Evolutionary conservation across 1,140 invertebrate species (phyloP).

Genomic region (Globodera ellingtonae): DNA sequence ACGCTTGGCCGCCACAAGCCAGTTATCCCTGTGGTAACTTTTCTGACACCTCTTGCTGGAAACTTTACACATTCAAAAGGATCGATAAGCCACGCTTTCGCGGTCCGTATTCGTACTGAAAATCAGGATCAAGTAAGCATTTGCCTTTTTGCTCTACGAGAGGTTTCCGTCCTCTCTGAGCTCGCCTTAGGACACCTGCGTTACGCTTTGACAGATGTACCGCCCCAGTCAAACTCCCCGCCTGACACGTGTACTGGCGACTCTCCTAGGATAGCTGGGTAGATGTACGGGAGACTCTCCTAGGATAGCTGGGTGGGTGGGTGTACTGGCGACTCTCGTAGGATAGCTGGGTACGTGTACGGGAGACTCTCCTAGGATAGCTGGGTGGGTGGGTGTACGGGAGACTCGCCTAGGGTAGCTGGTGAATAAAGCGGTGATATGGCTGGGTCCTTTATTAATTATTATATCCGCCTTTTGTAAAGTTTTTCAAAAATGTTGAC

Average conservation of each 20-base stretch:
- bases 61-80: conserved; percentile 75
- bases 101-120: conserved; percentile 76
- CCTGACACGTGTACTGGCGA: conserved; percentile 66
- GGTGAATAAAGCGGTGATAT: no score
- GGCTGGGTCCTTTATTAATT: no score
- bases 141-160: conserved; percentile 78
- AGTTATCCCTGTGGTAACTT: conserved; percentile 83
- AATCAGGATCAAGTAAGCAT: conserved; percentile 70
- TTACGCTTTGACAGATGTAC: conserved; percentile 81
- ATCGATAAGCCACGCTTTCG: conserved; percentile 80
- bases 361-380: no score
- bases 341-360: no score
- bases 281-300: no score
- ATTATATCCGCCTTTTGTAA: no score
- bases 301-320: no score
- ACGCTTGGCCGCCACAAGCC: conserved; percentile 81
- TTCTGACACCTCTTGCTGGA: conserved; percentile 79
- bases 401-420: no score
- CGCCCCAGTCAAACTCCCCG: conserved; percentile 81
- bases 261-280: no score
- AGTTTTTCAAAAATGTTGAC: no score
- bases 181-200: conserved; percentile 82
- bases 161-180: conserved; percentile 83
- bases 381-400: no score
- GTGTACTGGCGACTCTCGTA: no score